Evolutionary conservation across 1,140 invertebrate species (phyloP).

Genomic region (Chlorops oryzae): DNA sequence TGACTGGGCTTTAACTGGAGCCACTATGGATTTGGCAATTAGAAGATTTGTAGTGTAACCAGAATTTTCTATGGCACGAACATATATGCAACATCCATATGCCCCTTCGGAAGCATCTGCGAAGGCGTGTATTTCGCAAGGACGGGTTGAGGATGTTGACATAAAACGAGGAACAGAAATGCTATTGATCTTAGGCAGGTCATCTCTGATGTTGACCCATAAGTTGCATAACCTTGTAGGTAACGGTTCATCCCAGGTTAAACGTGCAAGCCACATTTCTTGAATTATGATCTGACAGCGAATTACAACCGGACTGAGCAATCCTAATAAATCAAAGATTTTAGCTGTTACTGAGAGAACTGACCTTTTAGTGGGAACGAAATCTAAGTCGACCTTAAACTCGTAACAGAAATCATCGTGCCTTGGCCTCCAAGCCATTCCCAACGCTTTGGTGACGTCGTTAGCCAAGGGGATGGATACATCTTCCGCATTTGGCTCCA

Average conservation of each 20-base stretch:
- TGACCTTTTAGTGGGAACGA: not conserved
- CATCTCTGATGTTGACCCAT: not conserved
- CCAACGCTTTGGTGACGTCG: not conserved
- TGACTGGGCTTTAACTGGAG: not conserved
- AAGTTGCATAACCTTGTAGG: not conserved
- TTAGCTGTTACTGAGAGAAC: not conserved
- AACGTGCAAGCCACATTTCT: not conserved
- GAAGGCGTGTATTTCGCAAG: not conserved
- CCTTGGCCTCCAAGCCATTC: not conserved
- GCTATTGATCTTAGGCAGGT: too few species aligned
- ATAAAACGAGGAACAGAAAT: not conserved
- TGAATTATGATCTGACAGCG: not conserved
- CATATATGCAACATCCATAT: conserved; percentile 2
- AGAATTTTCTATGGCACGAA: not conserved
- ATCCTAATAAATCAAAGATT: not conserved
- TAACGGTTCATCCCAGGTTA: not conserved
- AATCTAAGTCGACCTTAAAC: not conserved
- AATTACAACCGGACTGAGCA: not conserved
- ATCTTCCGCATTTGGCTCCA: too few species aligned
- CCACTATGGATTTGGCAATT: not conserved
- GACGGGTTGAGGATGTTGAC: not conserved
- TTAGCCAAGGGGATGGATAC: not conserved
- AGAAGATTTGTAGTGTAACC: not conserved
- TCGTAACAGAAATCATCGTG: not conserved
- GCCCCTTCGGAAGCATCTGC: not conserved